Evolutionary conservation across 2,113 vertebrate genomes (phyloP), one percentile per base, ranked within the genome.

Genomic region (Forbesichthys papilliferus): DNA sequence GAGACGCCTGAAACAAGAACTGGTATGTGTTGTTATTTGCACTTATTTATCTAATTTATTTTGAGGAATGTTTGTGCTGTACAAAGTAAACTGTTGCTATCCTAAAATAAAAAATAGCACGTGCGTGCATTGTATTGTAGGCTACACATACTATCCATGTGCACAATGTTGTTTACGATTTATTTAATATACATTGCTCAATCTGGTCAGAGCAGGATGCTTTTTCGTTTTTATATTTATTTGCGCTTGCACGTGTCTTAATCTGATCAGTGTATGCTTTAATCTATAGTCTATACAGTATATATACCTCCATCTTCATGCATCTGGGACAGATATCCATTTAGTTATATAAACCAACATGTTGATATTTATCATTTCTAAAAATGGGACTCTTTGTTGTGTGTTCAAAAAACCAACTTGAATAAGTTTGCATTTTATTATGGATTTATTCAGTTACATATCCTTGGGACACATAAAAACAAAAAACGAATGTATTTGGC

Each of bases 1-100:
- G 77, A 90, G 87, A 51, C 87, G 90, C 66, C 87, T 93, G 74
- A 93, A 91, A 73, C 91, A 91, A 60, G 92, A 93, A 55, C 83
- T 93, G 92, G 92, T 93, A 87, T 9, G 92, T 83, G 33, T 8
- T 84, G 9, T 27, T 49, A 11, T 69, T 51, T 58, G 57, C 70
- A 67, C 65, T 6, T 36, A 6, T 48, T 42, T 18, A 66, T 66
- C 54, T 33, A 54, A 66, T 47, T 9, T 56, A 11, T 49, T 13
- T 14, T 46, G 57, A 59, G 20, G 27, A 36, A 10, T 36, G 36
- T 14, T 5, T 36, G 33, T 42, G n/a, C 54, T 18, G n/a, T 7
- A 54, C n/a, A n/a, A 3, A 27, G 27, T 3, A 27, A 42, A 42
- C 7, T 42, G 36, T 42, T 27, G 2, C 27, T 8, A 42, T 7